phyloP scores from a whole-genome alignment of 2,888 invertebrate genomes.

The Nephrotoma guestfalica region DNA sequence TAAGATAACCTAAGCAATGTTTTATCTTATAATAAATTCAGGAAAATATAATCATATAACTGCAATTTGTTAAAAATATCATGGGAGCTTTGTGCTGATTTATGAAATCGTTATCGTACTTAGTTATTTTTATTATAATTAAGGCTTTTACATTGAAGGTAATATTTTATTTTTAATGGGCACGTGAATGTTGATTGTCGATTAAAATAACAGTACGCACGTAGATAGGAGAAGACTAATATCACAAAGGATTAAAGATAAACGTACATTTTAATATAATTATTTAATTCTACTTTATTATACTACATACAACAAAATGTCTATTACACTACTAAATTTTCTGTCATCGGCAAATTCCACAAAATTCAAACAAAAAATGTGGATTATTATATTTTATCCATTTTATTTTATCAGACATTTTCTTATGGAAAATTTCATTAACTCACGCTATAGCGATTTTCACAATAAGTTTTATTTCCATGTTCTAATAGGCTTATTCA shows the following conservation, averaged over 20 bases:
- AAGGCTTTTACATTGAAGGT: too few species aligned
- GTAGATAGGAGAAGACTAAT: too few species aligned
- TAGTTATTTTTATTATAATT: too few species aligned
- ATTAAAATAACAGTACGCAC: too few species aligned
- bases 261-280: too few species aligned
- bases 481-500: neutral
- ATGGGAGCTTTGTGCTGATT: neutral
- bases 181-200: too few species aligned
- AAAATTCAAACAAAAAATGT: neutral
- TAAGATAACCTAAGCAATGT: neutral
- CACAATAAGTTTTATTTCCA: neutral
- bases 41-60: neutral
- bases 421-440: neutral
- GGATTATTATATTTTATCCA: neutral
- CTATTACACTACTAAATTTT: neutral
- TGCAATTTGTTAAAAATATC: neutral
- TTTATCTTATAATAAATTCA: neutral
- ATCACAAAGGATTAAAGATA: too few species aligned
- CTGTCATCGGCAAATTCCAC: neutral
- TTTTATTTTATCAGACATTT: neutral
- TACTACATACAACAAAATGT: too few species aligned
- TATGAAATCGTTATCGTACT: neutral
- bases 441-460: neutral
- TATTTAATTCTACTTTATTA: too few species aligned
- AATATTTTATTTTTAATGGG: too few species aligned